These are phyloP conservation scores for Drosophila meridiana DNA, from an alignment of 2,888 invertebrate species.

Conservation along the genomic window DNA sequence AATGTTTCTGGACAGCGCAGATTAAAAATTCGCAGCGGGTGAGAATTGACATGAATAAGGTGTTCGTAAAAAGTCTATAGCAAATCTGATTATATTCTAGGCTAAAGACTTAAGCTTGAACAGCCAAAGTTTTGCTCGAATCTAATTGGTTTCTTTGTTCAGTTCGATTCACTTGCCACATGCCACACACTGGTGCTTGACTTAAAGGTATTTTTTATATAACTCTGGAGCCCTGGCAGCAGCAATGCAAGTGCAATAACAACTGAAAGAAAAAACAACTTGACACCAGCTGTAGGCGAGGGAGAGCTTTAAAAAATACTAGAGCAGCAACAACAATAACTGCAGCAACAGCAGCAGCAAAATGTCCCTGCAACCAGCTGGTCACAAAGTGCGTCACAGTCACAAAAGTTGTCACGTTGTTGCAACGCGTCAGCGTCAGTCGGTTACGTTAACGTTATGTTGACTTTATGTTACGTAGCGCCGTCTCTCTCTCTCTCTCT, in stretches of 20 bases:
- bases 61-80: not conserved
- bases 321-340: slow-evolving; percentile 4
- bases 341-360: slow-evolving; percentile 1
- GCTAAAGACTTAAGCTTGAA: not conserved
- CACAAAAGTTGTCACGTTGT: slow-evolving; percentile 57
- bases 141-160: slow-evolving; percentile 29
- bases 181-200: slow-evolving; percentile 16
- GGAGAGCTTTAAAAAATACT: not conserved
- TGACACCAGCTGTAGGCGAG: slow-evolving; percentile 18
- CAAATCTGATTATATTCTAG: not conserved
- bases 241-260: slow-evolving; percentile 43
- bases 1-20: not conserved
- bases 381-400: slow-evolving; percentile 61
- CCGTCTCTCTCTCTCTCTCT: not conserved
- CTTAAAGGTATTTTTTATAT: slow-evolving; percentile 26
- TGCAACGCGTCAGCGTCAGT: slow-evolving; percentile 53
- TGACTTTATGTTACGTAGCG: slow-evolving; percentile 49
- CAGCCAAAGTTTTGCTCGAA: not conserved
- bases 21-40: slow-evolving; percentile 14
- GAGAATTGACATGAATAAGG: slow-evolving; percentile 22
- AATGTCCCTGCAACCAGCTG: slow-evolving; percentile 45
- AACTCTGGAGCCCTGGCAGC: slow-evolving; percentile 31
- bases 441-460: slow-evolving; percentile 55
- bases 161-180: slow-evolving; percentile 15
- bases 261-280: slow-evolving; percentile 4